Base-by-base conservation (phyloP, 2,888 invertebrate species). In the Horisme vitalbata region DNA sequence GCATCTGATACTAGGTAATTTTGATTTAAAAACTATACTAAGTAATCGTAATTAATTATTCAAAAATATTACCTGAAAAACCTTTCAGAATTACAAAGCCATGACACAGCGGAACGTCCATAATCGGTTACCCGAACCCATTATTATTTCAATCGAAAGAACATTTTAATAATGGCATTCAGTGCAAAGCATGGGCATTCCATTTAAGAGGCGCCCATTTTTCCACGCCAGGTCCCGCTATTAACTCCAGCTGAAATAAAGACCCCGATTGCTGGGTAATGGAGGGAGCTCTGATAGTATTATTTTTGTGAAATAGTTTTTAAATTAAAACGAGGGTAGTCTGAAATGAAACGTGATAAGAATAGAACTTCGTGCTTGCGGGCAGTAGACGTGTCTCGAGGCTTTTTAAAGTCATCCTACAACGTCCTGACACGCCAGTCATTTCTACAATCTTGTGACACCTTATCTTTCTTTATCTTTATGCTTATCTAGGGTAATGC, bases 81-180 rank as follows among this genome's bases (percentile, higher is more conserved):
- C 21, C 7, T 18, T 38, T 24, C 1, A 38, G 12, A 38, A 7
- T 18, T 32, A 35, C 8, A 28, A 34, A 30, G 30, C 34, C 18
- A 12, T 36, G 34, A 34, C 45, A 53, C 53, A 61, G 62, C 53
- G 56, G 63, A 54, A 55, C 56, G 45, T 45, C 57, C 49, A 57
- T 59, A 59, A 67, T 57, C 54, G 51, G 52, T 45, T 59, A 62
- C 65, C 18, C 63, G 56, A 56, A 59, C 62, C 63, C 68, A 68
- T 71, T 75, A 69, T 68, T 69, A 72, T 68, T 62, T 63, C 73
- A 68, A 68, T 77, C 72, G 66, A 69, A 71, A 71, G 73, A 70
- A 67, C 70, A 75, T 75, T 75, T 75, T 76, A 79, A 80, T 78
- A 72, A 67, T 65, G 61, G 70, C 58, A 76, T 77, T 75, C 68